phyloP scores from a whole-genome alignment of 2,797 vertebrate genomes.

The Coccyzus lansbergi region DNA sequence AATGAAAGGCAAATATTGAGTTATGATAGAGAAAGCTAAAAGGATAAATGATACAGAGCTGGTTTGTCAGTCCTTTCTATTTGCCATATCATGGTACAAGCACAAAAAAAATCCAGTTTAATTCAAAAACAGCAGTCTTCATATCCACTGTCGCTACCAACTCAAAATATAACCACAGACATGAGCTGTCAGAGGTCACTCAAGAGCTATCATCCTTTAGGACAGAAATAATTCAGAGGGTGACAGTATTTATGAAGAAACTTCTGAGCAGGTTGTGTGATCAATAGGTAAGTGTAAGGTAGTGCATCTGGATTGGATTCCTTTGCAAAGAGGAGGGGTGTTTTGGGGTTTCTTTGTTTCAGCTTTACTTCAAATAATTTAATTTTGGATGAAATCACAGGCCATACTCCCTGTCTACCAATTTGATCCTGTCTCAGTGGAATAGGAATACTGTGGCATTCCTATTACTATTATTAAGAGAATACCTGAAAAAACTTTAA shows the following conservation, averaged over 20 bases:
- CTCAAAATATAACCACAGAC: background rate
- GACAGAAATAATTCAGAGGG: background rate
- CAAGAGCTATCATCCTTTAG: background rate
- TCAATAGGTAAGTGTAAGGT: fast-evolving
- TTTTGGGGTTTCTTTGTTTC: background rate
- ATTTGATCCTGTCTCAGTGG: background rate
- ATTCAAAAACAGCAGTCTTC: background rate
- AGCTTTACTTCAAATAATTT: background rate
- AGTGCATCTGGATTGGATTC: background rate
- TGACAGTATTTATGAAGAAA: background rate
- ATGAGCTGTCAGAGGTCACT: background rate
- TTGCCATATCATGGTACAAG: background rate
- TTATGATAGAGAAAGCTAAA: background rate
- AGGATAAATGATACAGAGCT: background rate
- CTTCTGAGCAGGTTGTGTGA: background rate
- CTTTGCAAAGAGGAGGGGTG: background rate
- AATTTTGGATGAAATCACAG: background rate
- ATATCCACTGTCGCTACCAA: background rate
- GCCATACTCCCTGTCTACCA: background rate
- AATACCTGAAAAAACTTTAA: background rate
- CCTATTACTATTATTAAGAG: background rate
- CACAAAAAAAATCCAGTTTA: background rate
- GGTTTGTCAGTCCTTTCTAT: background rate
- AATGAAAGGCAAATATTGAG: background rate
- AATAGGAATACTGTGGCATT: background rate